phyloP scores from a whole-genome alignment of 2,113 vertebrate species.

The Sitta europaea region DNA sequence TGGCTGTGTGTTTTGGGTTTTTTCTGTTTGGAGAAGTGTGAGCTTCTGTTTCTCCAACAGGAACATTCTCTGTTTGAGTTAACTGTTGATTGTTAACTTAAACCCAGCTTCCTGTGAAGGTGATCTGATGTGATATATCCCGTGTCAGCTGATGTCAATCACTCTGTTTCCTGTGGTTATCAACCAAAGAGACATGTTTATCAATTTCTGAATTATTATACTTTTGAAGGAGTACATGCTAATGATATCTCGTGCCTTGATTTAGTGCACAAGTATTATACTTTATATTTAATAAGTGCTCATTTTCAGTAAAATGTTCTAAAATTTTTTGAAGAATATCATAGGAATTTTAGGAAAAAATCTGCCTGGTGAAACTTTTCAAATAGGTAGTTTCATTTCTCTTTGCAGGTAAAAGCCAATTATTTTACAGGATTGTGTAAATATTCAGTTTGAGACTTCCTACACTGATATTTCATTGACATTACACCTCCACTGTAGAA shows the following conservation, averaged over 20 bases:
- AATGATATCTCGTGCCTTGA: slow-evolving; percentile 18
- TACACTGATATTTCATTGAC: not conserved
- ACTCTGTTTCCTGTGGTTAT: not conserved
- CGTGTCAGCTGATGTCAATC: not conserved
- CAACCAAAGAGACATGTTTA: not conserved
- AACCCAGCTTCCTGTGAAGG: not conserved
- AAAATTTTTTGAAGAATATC: not conserved
- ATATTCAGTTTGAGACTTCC: slow-evolving; percentile 27
- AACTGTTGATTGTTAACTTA: not conserved
- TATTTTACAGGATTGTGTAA: slow-evolving; percentile 64
- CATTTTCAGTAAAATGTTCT: slow-evolving; percentile 54
- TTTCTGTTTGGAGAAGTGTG: not conserved
- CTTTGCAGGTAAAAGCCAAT: slow-evolving; percentile 47
- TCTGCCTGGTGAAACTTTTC: not conserved
- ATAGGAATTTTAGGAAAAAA: slow-evolving; percentile 4
- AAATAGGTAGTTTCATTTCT: slow-evolving; percentile 2
- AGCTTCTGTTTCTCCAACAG: not conserved
- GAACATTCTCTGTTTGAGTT: not conserved
- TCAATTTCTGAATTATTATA: not conserved
- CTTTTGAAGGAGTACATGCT: not conserved
- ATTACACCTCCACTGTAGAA: not conserved
- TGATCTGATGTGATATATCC: not conserved
- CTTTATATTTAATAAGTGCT: not conserved
- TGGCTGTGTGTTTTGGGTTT: not conserved
- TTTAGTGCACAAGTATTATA: slow-evolving; percentile 24